phyloP scores from a whole-genome alignment of 2,797 vertebrate species.

The Otolemur crassicaudatus region DNA sequence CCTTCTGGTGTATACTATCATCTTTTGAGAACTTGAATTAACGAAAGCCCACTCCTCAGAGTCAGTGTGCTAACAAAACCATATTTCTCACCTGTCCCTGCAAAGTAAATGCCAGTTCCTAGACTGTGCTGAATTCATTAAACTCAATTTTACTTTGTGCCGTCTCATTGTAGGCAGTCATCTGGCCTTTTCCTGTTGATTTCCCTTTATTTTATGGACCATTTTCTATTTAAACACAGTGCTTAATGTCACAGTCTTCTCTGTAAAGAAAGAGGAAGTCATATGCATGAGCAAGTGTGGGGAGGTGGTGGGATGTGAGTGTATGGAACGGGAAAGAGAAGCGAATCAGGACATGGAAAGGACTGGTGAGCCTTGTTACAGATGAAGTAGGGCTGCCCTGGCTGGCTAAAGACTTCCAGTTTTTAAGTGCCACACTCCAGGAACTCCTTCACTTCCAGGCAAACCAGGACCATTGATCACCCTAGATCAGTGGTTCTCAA shows the following conservation, averaged over 20 bases:
- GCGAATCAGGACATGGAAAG: background rate
- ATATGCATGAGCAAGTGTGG: background rate
- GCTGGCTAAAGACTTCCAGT: background rate
- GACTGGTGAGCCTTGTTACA: background rate
- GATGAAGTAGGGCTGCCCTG: background rate
- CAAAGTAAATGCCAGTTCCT: background rate
- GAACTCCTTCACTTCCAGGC: background rate
- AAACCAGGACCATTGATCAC: background rate
- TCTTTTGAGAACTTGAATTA: constrained; percentile 53
- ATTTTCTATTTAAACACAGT: constrained; percentile 13
- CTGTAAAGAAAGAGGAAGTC: background rate
- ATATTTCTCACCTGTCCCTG: background rate
- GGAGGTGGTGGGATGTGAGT: background rate
- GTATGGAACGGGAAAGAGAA: background rate
- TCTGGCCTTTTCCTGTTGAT: constrained; percentile 4
- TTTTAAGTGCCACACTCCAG: background rate
- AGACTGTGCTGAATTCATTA: background rate
- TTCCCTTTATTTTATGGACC: background rate
- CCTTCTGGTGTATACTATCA: constrained; percentile 23
- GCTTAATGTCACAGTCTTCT: background rate
- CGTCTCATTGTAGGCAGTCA: background rate
- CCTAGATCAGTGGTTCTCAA: background rate
- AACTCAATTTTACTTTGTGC: constrained; percentile 12
- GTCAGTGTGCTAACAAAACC: constrained; percentile 43
- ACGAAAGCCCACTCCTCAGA: background rate